A percentile compares a stretch with the other conserved stretches of the same genome.
phyloP scores from a whole-genome alignment of 2,113 vertebrate species.

The Gallinago media region DNA sequence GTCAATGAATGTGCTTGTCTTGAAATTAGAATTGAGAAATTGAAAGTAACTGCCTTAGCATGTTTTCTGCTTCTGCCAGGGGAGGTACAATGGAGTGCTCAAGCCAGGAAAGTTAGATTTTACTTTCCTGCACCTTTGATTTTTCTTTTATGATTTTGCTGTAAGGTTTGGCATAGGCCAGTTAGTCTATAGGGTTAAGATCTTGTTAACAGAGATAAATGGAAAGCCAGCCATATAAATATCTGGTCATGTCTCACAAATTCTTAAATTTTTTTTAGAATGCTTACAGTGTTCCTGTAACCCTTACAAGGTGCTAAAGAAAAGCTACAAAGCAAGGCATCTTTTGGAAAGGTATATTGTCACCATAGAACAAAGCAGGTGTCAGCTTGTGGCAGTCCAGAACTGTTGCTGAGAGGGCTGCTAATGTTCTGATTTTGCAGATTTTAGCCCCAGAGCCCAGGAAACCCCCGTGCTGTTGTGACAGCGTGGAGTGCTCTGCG shows the following conservation, averaged over 20 bases:
- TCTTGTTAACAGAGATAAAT: not conserved
- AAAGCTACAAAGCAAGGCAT: not conserved
- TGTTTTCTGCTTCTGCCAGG: not conserved
- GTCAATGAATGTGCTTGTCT: not conserved
- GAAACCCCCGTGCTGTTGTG: rapidly evolving
- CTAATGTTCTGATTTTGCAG: not conserved
- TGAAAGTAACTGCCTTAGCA: not conserved
- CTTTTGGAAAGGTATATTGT: not conserved
- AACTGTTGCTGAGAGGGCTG: not conserved
- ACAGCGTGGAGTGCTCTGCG: not conserved
- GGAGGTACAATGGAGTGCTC: not conserved
- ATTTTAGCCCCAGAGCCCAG: not conserved
- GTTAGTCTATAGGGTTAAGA: not conserved
- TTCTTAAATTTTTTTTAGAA: not conserved
- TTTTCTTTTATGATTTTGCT: not conserved
- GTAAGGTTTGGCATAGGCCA: not conserved
- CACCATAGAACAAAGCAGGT: not conserved
- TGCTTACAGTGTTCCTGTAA: not conserved
- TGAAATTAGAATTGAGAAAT: not conserved
- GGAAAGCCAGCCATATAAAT: not conserved
- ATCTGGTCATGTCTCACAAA: not conserved
- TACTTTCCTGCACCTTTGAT: not conserved
- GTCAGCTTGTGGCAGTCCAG: not conserved
- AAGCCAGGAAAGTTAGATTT: not conserved
- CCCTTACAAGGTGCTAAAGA: not conserved